These are phyloP conservation scores for Tetheella fluctuosa DNA, from an alignment of 2,888 invertebrate species.

Conservation along the genomic window DNA sequence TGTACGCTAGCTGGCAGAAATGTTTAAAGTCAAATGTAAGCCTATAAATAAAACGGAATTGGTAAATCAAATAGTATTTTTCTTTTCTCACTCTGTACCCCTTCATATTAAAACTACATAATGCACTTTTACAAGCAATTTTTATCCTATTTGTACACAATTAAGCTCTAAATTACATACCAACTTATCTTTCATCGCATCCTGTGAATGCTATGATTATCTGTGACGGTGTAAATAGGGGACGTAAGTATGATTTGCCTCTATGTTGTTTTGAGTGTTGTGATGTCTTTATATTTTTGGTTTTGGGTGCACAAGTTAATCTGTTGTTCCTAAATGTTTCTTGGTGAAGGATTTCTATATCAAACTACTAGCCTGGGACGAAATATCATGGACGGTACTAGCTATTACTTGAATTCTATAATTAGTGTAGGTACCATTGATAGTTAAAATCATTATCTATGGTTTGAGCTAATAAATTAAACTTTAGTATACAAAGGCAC, in stretches of 20 bases:
- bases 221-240: not conserved
- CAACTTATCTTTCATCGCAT: not conserved
- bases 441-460: too few relatives aligned
- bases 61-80: conserved; percentile 60
- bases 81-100: conserved; percentile 31
- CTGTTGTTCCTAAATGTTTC: not conserved
- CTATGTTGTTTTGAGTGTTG: not conserved
- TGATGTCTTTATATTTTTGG: not conserved
- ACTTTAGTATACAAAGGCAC: not conserved
- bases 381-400: too few relatives aligned
- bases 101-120: conserved; percentile 11
- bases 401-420: not conserved
- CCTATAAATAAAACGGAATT: conserved; percentile 77
- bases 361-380: too few relatives aligned
- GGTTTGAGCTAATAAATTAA: not conserved
- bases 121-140: conserved; percentile 18
- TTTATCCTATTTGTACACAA: not conserved
- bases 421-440: rapidly evolving
- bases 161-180: not conserved
- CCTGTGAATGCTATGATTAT: not conserved
- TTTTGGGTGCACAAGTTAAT: not conserved
- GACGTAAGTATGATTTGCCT: not conserved
- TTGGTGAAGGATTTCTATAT: conserved; percentile 1
- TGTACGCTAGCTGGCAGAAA: conserved; percentile 62
- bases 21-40: conserved; percentile 69